Evolutionary conservation across 2,113 vertebrate species (phyloP).

Genomic region (Miniopterus natalensis): DNA sequence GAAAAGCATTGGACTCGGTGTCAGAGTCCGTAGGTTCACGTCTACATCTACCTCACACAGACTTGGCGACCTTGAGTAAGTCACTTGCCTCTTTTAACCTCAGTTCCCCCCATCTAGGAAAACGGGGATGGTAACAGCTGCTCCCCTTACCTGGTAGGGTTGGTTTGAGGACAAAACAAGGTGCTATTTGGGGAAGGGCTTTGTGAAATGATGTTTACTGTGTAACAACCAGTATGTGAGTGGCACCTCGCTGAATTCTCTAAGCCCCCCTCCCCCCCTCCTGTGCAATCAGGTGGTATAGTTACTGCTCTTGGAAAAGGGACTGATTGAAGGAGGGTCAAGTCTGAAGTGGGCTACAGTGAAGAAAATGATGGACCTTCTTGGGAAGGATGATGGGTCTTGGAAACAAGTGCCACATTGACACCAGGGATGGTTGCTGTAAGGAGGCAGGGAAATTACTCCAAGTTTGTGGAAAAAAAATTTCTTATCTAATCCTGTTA

Average conservation of each 20-base stretch:
- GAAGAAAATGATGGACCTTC: not conserved
- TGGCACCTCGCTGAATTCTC: slow-evolving; percentile 8
- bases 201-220: not conserved
- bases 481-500: not conserved
- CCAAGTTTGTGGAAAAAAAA: slow-evolving; percentile 20
- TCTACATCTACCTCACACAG: not conserved
- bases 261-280: not conserved
- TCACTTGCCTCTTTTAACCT: slow-evolving; percentile 32
- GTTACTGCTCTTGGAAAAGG: not conserved
- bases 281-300: not conserved
- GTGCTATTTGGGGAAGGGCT: not conserved
- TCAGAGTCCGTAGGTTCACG: not conserved
- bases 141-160: not conserved
- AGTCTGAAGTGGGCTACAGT: not conserved
- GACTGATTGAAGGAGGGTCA: not conserved
- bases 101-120: not conserved
- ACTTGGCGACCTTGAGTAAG: slow-evolving; percentile 51
- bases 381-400: not conserved
- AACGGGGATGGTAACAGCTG: not conserved
- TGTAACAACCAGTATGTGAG: not conserved
- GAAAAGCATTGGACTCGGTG: not conserved
- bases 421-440: slow-evolving; percentile 5
- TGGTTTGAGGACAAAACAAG: not conserved
- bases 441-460: not conserved
- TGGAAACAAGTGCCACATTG: slow-evolving; percentile 3